Evolutionary conservation across 2,888 invertebrate genomes (phyloP).

Genomic region (Pterobdella sp.): DNA sequence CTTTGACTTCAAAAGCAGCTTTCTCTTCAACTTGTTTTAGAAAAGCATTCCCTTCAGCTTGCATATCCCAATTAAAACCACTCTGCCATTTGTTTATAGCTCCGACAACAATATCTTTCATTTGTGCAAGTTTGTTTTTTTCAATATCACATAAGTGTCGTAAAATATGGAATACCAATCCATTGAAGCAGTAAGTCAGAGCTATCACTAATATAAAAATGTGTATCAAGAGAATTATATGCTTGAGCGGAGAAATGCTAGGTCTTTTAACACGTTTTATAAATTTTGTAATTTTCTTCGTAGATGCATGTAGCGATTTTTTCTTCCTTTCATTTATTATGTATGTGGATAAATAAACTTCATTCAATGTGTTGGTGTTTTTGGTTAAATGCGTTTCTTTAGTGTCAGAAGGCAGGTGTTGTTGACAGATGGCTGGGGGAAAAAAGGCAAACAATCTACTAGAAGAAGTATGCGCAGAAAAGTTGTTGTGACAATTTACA

Average conservation of each 20-base stretch:
- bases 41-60: not conserved
- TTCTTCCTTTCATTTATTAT: no score
- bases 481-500: no score
- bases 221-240: not conserved
- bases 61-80: not conserved
- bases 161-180: not conserved
- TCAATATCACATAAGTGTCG: not conserved
- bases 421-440: no score
- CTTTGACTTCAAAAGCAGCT: not conserved
- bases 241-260: not conserved
- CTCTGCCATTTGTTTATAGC: not conserved
- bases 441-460: no score
- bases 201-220: not conserved
- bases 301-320: no score
- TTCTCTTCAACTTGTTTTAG: not conserved
- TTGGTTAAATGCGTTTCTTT: no score
- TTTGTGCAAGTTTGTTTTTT: not conserved
- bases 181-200: not conserved
- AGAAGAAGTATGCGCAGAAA: no score
- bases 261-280: not conserved
- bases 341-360: no score
- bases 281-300: no score
- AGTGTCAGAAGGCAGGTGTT: no score
- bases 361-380: no score
- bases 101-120: not conserved